These are phyloP conservation scores for Cryptocephalus primarius DNA, from an alignment of 2,888 invertebrate species.

Conservation along the genomic window DNA sequence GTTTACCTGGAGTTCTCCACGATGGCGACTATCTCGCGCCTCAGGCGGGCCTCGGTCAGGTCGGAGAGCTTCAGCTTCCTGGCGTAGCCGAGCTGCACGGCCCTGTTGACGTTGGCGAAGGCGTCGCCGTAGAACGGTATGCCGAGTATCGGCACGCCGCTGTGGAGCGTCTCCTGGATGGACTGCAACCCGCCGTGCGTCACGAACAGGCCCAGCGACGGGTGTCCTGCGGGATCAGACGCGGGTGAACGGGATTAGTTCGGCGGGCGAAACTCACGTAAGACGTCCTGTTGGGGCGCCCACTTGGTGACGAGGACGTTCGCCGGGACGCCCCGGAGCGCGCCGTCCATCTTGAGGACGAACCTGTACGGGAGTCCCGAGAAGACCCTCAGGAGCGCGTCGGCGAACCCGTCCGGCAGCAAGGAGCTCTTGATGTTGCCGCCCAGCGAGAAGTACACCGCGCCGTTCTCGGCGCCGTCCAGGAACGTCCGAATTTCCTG, in stretches of 20 bases:
- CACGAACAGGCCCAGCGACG: constrained; percentile 3
- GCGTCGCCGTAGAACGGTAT: constrained; percentile 2
- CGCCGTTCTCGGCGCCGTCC: constrained; percentile 27
- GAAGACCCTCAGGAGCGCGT: constrained; percentile 28
- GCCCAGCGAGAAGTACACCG: constrained; percentile 35
- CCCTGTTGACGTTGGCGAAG: background rate
- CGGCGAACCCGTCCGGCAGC: constrained; percentile 21
- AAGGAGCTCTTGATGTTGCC: constrained; percentile 28
- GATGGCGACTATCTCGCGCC: too few relatives aligned
- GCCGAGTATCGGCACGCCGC: constrained; percentile 1
- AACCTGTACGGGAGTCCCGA: constrained; percentile 32
- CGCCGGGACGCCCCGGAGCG: constrained; percentile 18
- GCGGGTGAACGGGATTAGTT: too few relatives aligned
- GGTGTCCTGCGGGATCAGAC: background rate
- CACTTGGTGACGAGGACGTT: constrained; percentile 34
- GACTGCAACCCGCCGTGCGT: constrained; percentile 4
- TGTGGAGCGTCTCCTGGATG: constrained; percentile 2
- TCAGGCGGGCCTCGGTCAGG: background rate
- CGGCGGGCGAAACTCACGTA: constrained; percentile 9
- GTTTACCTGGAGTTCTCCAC: too few relatives aligned
- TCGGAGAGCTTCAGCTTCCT: background rate
- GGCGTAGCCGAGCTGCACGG: background rate
- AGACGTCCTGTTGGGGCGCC: constrained; percentile 31
- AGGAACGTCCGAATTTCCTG: constrained; percentile 24
- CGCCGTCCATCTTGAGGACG: constrained; percentile 32